Evolutionary conservation across 2,888 invertebrate genomes (phyloP), one percentile per base, ranked within the genome.

Genomic region (Gnatocerus cornutus): DNA sequence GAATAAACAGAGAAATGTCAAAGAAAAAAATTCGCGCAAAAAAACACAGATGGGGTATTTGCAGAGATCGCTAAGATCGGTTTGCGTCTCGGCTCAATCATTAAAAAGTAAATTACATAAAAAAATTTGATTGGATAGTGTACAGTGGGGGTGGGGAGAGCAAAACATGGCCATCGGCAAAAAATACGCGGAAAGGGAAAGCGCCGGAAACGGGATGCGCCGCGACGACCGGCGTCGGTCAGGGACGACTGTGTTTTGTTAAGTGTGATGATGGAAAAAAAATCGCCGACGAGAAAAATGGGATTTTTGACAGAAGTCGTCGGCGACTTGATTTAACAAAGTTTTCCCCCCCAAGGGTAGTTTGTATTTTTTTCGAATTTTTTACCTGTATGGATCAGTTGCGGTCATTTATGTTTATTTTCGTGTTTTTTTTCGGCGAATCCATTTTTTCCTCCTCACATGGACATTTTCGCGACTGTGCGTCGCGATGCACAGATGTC

Each of bases 111-210:
- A 79, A 78, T 77, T 77, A 75, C 74, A 79, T 77, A 81, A 82
- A 82, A 63, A 83, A 83, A 81, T 80, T 80, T 77, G 81, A 82
- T 83, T 82, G 82, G 81, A 79, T 80, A 80, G 79, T 77, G 73
- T 68, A 68, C 65, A 72, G 71, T 55, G 59, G 74, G 72, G 78
- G 78, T 75, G 75, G 77, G 79, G 79, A 71, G 62, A 73, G 72
- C 76, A 74, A 76, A 80, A 80, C 78, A 82, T 81, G 81, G 81
- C 77, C 74, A 79, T 77, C 76, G 76, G 77, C 72, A 72, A 72
- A 79, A 80, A 79, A 78, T 75, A 74, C 71, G 73, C 69, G 71
- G 79, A 79, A 78, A 80, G 79, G 77, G 79, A 79, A 80, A 80
- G 76, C 77, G 73, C 71, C 55, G 76, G 71, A 71, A 53, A 53